Evolutionary conservation across 1,140 invertebrate species (phyloP), one percentile per base, ranked within the genome.

Genomic region (Plectus sambesii): DNA sequence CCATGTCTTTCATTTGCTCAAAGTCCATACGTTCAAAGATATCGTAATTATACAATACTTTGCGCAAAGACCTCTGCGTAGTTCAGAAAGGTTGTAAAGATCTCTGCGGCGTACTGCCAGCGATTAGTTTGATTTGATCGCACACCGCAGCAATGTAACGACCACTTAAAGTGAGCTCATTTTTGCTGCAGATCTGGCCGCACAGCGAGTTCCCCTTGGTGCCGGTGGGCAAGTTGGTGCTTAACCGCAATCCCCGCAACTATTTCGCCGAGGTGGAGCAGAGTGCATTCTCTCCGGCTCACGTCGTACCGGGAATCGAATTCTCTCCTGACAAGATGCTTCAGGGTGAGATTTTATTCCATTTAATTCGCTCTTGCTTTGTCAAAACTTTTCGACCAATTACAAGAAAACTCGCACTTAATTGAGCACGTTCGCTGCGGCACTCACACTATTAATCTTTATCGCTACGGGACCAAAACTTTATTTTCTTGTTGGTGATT

Each of bases 271-370:
- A 79, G 55, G 72, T 97, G 4, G 93, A 98, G 70, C 92, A 98
- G 74, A 74, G 86, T 39, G 89, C 89, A 2, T 97, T 94, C 70
- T 81, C 81, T 61, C 90, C 90, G 0, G 80, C 85, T 19, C 84
- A 94, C 66, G 66, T 98, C 73, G 80, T 89, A 44, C 88, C 87
- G 26, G 79, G 89, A 15, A 87, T 97, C 66, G 76, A 87, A 66
- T 77, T 84, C 9, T 86, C 84, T 23, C 88, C 86, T 0, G 92
- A 97, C 64, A 92, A 89, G 74, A 86, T 96, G 84, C 73, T 96
- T 51, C 85, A 88, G 51, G 66, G 74, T 71, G 56, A 50, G 22
- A n/a, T n/a, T 42, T 22, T 17, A 19, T 42, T n/a, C n/a, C n/a
- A n/a, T n/a, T n/a, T n/a, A n/a, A n/a, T n/a, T 42, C 33, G 20